These are phyloP conservation scores for Hylaea fasciaria DNA, from an alignment of 2,888 invertebrate species.

Conservation along the genomic window DNA sequence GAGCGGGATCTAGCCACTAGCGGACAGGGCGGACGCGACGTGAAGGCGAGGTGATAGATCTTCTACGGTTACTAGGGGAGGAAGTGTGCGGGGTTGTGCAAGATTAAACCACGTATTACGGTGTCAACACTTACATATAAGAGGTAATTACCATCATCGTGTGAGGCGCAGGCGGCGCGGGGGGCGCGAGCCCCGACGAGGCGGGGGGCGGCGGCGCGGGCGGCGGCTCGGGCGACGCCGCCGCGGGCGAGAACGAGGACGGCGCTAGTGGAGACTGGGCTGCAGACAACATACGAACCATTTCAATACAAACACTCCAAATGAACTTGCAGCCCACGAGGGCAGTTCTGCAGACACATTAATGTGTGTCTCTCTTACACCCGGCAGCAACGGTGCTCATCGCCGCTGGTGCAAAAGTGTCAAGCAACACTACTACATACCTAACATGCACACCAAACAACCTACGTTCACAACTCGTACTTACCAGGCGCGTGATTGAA, in stretches of 20 bases:
- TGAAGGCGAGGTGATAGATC: conserved; percentile 38
- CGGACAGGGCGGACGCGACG: conserved; percentile 46
- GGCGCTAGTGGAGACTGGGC: conserved; percentile 86
- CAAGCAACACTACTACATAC: conserved; percentile 16
- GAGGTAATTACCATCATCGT: conserved; percentile 86
- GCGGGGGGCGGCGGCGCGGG: conserved; percentile 84
- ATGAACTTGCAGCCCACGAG: background rate
- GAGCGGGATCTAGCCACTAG: conserved; percentile 54
- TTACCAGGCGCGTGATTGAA: conserved; percentile 11
- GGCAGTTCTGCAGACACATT: background rate
- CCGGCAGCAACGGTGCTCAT: conserved; percentile 9
- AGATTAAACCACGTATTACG: conserved; percentile 82
- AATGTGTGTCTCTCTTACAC: background rate
- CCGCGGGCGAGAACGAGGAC: conserved; percentile 83
- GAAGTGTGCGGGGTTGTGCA: conserved; percentile 77
- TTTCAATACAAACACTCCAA: conserved; percentile 7
- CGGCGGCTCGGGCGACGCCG: conserved; percentile 86
- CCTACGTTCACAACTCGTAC: conserved; percentile 16
- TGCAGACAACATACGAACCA: conserved; percentile 46
- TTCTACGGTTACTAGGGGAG: conserved; percentile 57
- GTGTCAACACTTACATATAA: conserved; percentile 85
- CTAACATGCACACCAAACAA: conserved; percentile 27
- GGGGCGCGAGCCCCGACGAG: conserved; percentile 71
- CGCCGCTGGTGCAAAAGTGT: conserved; percentile 12
- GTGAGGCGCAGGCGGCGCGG: conserved; percentile 76